phyloP scores from a whole-genome alignment of 1,140 invertebrate genomes.

The Latrodectus geometricus region DNA sequence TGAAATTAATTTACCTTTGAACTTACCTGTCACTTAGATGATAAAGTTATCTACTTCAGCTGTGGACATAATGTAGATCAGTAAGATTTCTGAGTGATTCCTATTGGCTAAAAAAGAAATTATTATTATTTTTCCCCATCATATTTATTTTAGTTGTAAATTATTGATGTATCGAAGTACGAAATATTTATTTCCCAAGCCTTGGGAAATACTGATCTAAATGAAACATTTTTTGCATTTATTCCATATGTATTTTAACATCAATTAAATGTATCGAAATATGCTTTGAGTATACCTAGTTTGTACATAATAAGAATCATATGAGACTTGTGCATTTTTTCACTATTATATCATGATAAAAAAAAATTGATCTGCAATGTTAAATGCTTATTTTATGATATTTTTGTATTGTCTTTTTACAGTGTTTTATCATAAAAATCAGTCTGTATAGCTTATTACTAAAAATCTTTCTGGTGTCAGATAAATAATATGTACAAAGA shows the following conservation, averaged over 20 bases:
- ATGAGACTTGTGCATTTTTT: slow-evolving; percentile 50
- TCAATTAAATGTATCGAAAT: slow-evolving; percentile 31
- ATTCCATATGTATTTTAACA: slow-evolving; percentile 11
- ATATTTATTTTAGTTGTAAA: no score
- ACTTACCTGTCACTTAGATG: no score
- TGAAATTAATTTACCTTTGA: no score
- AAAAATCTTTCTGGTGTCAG: slow-evolving; percentile 13
- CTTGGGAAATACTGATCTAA: not conserved
- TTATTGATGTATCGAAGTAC: no score
- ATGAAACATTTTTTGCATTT: slow-evolving; percentile 41
- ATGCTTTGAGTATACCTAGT: slow-evolving; percentile 36
- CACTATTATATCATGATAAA: slow-evolving; percentile 50
- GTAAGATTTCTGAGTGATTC: not conserved
- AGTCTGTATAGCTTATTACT: slow-evolving; percentile 32
- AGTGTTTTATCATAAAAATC: slow-evolving; percentile 51
- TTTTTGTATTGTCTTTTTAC: slow-evolving; percentile 61
- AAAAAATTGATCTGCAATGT: slow-evolving; percentile 49
- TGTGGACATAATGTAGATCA: no score
- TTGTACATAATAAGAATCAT: slow-evolving; percentile 40
- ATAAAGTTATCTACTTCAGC: no score
- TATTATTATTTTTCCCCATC: no score
- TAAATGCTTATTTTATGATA: slow-evolving; percentile 61
- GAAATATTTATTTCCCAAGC: slow-evolving; percentile 4
- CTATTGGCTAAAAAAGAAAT: slow-evolving; percentile 1
- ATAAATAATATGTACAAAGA: not conserved